These are phyloP conservation scores for Drosophila orena DNA, from an alignment of 1,140 invertebrate species.

Conservation along the genomic window DNA sequence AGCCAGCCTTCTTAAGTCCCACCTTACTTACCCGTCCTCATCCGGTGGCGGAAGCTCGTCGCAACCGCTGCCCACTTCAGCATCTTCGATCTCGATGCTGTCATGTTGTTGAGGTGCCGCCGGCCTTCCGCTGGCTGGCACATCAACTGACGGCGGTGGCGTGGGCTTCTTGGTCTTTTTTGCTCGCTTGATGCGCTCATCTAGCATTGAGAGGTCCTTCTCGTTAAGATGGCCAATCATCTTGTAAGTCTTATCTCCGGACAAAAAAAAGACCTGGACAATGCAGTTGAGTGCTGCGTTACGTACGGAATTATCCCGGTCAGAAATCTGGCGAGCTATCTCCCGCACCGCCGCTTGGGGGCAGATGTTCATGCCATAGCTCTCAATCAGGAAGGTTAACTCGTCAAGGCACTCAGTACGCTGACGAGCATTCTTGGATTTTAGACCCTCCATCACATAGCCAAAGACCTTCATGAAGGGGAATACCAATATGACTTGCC, in stretches of 20 bases:
- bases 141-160: conserved; percentile 63
- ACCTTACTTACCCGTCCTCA: conserved; percentile 69
- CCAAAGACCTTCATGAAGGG: conserved; percentile 95
- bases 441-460: conserved; percentile 96
- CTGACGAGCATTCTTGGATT: conserved; percentile 98
- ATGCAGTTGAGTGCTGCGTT: conserved; percentile 98
- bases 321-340: conserved; percentile 97
- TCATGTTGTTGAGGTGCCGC: conserved; percentile 65
- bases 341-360: conserved; percentile 93
- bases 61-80: conserved; percentile 67
- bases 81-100: conserved; percentile 84
- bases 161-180: conserved; percentile 89
- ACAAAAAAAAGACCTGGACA: conserved; percentile 94
- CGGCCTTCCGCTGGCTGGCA: conserved; percentile 75
- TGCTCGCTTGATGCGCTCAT: conserved; percentile 97
- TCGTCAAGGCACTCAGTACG: conserved; percentile 98
- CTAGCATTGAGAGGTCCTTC: conserved; percentile 96
- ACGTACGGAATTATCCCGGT: conserved; percentile 97
- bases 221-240: conserved; percentile 95
- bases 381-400: conserved; percentile 94
- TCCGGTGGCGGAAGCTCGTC: conserved; percentile 81
- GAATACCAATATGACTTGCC: conserved; percentile 94
- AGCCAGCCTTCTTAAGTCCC: too few relatives aligned
- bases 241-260: conserved; percentile 96
- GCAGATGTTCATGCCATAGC: conserved; percentile 94